Evolutionary conservation across 2,888 invertebrate species (phyloP).

Genomic region (Oligia fasciuncula): DNA sequence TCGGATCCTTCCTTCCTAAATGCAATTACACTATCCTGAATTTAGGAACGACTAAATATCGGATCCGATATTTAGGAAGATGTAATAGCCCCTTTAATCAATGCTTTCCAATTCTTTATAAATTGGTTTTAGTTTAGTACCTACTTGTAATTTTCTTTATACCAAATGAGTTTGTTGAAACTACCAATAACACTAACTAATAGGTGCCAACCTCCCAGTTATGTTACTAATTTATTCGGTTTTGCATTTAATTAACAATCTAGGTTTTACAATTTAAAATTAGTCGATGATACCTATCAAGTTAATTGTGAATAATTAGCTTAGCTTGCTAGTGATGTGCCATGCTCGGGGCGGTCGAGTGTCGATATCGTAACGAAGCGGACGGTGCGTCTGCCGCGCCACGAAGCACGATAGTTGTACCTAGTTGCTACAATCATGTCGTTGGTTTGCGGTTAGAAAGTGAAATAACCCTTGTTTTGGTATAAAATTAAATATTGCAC

Average conservation of each 20-base stretch:
- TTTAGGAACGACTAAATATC: too few relatives aligned
- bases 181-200: slow-evolving; percentile 13
- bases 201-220: neutral
- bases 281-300: slow-evolving; percentile 27
- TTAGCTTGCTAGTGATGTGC: slow-evolving; percentile 67
- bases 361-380: slow-evolving; percentile 58
- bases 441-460: slow-evolving; percentile 82
- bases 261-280: slow-evolving; percentile 40
- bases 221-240: neutral
- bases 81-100: slow-evolving; percentile 27
- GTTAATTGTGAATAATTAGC: slow-evolving; percentile 36
- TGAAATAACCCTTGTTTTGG: slow-evolving; percentile 75
- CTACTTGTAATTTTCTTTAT: slow-evolving; percentile 56
- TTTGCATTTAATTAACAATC: slow-evolving; percentile 24
- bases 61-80: too few relatives aligned
- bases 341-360: slow-evolving; percentile 30
- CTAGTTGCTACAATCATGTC: slow-evolving; percentile 69
- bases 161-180: slow-evolving; percentile 19
- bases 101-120: slow-evolving; percentile 61
- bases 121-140: slow-evolving; percentile 64
- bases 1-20: too few relatives aligned
- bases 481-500: slow-evolving; percentile 78
- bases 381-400: slow-evolving; percentile 60
- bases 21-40: too few relatives aligned
- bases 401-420: slow-evolving; percentile 69